Conservation (phyloP, 2,888 invertebrate genomes). For the Seira sanloemensis region DNA sequence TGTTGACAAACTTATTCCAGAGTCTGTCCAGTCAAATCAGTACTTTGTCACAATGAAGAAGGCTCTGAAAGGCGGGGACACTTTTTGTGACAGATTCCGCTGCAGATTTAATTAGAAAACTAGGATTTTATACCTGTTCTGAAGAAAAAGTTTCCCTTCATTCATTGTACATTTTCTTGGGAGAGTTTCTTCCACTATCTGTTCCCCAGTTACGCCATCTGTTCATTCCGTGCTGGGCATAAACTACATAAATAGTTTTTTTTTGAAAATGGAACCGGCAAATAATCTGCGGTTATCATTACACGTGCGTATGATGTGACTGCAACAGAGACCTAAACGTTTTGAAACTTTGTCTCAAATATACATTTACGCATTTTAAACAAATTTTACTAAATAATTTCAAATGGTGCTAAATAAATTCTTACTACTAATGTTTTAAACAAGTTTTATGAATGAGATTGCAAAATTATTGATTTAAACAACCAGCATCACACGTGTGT, state of each 20-base stretch:
- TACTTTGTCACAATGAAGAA: constrained; percentile 69
- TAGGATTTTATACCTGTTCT: not conserved
- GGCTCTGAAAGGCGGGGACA: constrained; percentile 62
- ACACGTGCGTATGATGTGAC: not conserved
- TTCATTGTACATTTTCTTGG: no score
- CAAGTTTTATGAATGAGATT: no score
- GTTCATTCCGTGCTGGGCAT: no score
- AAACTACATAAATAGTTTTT: not conserved
- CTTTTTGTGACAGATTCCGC: constrained; percentile 63
- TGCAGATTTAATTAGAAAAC: constrained; percentile 60
- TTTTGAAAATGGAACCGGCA: not conserved
- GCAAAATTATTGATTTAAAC: not conserved
- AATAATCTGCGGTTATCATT: not conserved
- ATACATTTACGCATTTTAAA: no score
- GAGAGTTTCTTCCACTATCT: no score
- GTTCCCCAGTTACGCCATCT: no score
- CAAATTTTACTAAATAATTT: not conserved
- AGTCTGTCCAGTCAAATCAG: constrained; percentile 64
- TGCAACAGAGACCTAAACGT: not conserved
- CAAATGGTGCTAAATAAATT: constrained; percentile 37
- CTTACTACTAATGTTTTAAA: not conserved
- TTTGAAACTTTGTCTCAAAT: not conserved
- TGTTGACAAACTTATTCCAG: constrained; percentile 68
- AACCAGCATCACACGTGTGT: not conserved
- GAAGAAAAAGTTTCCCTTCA: not conserved